phyloP scores from a whole-genome alignment of 2,113 vertebrate genomes.

The Alosa alosa region DNA sequence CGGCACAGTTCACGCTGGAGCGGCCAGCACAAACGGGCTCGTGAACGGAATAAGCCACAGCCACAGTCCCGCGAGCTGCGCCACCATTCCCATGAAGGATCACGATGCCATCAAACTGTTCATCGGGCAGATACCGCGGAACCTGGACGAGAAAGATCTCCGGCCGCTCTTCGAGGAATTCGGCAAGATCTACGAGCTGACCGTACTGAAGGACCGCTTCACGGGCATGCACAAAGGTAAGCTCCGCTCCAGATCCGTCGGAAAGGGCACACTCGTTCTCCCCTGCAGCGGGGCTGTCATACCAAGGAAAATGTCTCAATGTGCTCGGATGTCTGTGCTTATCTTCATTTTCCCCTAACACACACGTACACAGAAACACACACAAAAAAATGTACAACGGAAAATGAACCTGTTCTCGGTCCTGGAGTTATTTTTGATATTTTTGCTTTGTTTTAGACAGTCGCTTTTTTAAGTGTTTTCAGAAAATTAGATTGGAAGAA shows the following conservation, averaged over 20 bases:
- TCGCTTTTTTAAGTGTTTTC: not conserved
- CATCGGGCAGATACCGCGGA: constrained; percentile 99
- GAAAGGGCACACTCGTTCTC: not conserved
- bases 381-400: not conserved
- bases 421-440: not conserved
- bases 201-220: constrained; percentile 99
- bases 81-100: constrained; percentile 99
- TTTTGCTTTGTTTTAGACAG: not conserved
- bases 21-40: constrained; percentile 91
- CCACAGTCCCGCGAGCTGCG: constrained; percentile 91
- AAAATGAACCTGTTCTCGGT: not conserved
- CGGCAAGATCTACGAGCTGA: constrained; percentile 99
- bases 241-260: constrained; percentile 38
- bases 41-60: constrained; percentile 99
- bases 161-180: constrained; percentile 99
- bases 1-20: constrained; percentile 88
- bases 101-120: constrained; percentile 99
- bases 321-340: not conserved
- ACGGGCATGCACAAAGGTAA: constrained; percentile 99
- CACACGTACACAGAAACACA: not conserved
- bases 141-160: constrained; percentile 99
- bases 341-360: constrained; percentile 8
- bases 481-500: not conserved
- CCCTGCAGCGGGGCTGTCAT: constrained; percentile 23
- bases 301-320: constrained; percentile 31